Percentiles rank a stretch among this genome's conserved stretches.
Evolutionary conservation across 1,140 invertebrate genomes (phyloP).

Genomic region (Solenopsis fugax): DNA sequence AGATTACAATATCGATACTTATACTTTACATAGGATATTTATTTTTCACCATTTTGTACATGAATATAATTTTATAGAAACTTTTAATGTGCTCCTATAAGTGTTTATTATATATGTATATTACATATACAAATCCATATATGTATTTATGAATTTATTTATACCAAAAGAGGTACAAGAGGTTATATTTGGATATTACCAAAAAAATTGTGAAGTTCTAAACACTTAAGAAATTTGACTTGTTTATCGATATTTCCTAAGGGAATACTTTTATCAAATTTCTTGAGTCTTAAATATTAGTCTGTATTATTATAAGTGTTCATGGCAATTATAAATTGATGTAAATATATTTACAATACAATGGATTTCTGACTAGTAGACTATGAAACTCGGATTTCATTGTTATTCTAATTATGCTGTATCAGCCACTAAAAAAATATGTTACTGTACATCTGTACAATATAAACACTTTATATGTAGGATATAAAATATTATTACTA

Average conservation of each 20-base stretch:
- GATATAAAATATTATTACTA: conserved; percentile 15
- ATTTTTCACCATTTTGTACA: conserved; percentile 30
- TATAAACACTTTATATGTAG: conserved; percentile 24
- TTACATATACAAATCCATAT: conserved; percentile 6
- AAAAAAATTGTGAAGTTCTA: conserved; percentile 41
- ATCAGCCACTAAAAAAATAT: conserved; percentile 26
- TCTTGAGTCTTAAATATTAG: conserved; percentile 38
- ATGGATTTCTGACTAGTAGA: conserved; percentile 22
- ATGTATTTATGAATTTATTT: background rate
- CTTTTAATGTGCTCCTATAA: conserved; percentile 23
- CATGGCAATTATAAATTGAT: conserved; percentile 30
- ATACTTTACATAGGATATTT: conserved; percentile 21
- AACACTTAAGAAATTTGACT: background rate
- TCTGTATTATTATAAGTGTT: conserved; percentile 10
- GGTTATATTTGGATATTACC: background rate
- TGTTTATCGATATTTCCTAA: conserved; percentile 12
- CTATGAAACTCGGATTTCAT: conserved; percentile 1
- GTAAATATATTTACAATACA: conserved; percentile 56
- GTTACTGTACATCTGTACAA: conserved; percentile 49
- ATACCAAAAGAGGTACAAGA: conserved; percentile 3
- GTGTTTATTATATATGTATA: conserved; percentile 12
- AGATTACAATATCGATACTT: background rate
- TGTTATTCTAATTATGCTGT: conserved; percentile 49
- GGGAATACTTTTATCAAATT: background rate
- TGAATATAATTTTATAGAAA: conserved; percentile 45